These are phyloP conservation scores for Aurelia sp. DNA, from an alignment of 30 jellyfish, hydroid and myxozoan species.

Conservation along the genomic window DNA sequence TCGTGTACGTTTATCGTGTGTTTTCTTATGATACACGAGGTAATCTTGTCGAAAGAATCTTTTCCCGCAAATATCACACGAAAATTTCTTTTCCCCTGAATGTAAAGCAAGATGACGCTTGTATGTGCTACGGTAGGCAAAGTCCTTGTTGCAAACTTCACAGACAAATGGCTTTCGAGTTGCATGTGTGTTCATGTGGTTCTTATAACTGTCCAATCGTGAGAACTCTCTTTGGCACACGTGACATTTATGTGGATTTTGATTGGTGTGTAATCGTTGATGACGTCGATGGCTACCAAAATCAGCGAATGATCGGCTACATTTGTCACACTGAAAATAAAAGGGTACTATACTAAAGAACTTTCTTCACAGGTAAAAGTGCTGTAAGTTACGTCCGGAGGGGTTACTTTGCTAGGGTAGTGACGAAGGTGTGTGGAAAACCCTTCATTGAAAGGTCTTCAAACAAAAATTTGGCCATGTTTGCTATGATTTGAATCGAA, in stretches of 20 bases:
- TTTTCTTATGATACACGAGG: constrained; percentile 44
- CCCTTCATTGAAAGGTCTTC: too few relatives aligned
- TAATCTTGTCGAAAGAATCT: constrained; percentile 66
- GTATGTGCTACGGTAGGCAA: constrained; percentile 66
- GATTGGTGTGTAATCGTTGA: constrained; percentile 65
- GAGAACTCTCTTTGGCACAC: constrained; percentile 69
- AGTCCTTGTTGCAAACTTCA: constrained; percentile 51
- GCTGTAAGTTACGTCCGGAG: too few relatives aligned
- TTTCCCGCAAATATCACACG: constrained; percentile 68
- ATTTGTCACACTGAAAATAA: constrained; percentile 43
- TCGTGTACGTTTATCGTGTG: constrained; percentile 49
- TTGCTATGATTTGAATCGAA: too few relatives aligned
- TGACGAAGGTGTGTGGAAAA: too few relatives aligned
- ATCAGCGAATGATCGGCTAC: constrained; percentile 76
- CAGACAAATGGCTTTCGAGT: constrained; percentile 61
- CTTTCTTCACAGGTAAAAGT: background rate
- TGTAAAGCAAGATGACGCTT: constrained; percentile 67
- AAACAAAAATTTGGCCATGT: too few relatives aligned
- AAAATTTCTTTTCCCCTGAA: constrained; percentile 43
- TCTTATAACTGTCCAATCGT: constrained; percentile 76
- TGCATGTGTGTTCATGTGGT: constrained; percentile 68
- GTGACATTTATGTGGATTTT: constrained; percentile 64
- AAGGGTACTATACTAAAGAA: background rate
- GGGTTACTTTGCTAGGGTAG: too few relatives aligned
- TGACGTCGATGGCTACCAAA: constrained; percentile 82